Conservation (phyloP, 2,888 invertebrate genomes). For the Dynastes grantii region DNA sequence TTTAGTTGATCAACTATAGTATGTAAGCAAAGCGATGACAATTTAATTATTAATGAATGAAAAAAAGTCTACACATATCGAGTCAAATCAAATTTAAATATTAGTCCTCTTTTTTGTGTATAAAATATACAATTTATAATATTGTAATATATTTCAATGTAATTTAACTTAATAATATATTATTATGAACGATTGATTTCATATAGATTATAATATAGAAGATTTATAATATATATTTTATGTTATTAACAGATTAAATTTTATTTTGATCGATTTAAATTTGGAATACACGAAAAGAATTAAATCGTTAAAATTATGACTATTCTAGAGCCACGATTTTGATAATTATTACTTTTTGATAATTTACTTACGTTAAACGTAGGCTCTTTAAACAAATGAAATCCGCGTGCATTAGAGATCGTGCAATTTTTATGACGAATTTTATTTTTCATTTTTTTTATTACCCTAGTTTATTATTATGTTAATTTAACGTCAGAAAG, state of each 20-base stretch:
- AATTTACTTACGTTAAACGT: neutral
- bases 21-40: conserved; percentile 33
- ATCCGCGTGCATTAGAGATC: conserved; percentile 11
- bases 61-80: conserved; percentile 34
- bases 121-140: conserved; percentile 39
- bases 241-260: conserved; percentile 61
- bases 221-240: conserved; percentile 58
- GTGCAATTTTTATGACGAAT: conserved; percentile 42
- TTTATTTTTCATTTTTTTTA: conserved; percentile 35
- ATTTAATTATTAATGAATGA: neutral
- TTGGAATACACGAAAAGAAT: conserved; percentile 16
- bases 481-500: neutral
- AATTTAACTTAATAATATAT: conserved; percentile 62
- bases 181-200: conserved; percentile 55
- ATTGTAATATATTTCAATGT: conserved; percentile 55
- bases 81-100: conserved; percentile 30
- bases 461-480: conserved; percentile 30
- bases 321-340: conserved; percentile 3
- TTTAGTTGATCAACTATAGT: conserved; percentile 8
- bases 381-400: conserved; percentile 37
- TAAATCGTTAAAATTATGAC: conserved; percentile 30
- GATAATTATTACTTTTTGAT: conserved; percentile 10
- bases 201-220: conserved; percentile 46
- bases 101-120: conserved; percentile 51
- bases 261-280: conserved; percentile 53